Conservation (phyloP, 1,140 invertebrate genomes). For the Cotesia vestalis region DNA sequence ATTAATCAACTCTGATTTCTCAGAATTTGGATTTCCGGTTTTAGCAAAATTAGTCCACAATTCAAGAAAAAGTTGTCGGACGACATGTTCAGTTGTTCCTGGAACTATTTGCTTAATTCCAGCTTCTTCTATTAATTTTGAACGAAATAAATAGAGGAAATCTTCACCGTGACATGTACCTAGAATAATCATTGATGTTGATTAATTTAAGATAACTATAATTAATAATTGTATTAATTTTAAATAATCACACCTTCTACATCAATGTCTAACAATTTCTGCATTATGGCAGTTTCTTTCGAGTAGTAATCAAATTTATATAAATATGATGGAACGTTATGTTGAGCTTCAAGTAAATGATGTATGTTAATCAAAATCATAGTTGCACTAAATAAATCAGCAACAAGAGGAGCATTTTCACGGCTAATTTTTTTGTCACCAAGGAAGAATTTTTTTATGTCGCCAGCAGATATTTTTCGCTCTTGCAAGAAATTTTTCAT, state of each 20-base stretch:
- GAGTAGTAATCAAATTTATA: conserved; percentile 64
- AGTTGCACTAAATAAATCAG: conserved; percentile 18
- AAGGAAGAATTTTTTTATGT: conserved; percentile 62
- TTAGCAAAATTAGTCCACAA: no score
- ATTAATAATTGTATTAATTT: no score
- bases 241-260: neutral
- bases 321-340: conserved; percentile 58
- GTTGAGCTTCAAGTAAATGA: conserved; percentile 52
- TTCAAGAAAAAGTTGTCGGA: no score
- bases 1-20: no score
- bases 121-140: conserved; percentile 5
- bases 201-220: no score
- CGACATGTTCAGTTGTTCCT: conserved; percentile 1
- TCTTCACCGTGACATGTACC: conserved; percentile 53
- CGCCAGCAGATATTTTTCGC: conserved; percentile 50
- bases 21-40: no score
- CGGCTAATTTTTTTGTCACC: conserved; percentile 24
- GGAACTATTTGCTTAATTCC: neutral
- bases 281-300: conserved; percentile 20
- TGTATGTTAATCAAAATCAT: conserved; percentile 31
- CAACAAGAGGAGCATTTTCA: neutral
- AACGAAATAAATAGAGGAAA: conserved; percentile 46
- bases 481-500: neutral
- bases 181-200: conserved; percentile 17
- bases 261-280: conserved; percentile 13